Base-by-base conservation (phyloP, 1,140 invertebrate species). In the Helicoverpa armigera region DNA sequence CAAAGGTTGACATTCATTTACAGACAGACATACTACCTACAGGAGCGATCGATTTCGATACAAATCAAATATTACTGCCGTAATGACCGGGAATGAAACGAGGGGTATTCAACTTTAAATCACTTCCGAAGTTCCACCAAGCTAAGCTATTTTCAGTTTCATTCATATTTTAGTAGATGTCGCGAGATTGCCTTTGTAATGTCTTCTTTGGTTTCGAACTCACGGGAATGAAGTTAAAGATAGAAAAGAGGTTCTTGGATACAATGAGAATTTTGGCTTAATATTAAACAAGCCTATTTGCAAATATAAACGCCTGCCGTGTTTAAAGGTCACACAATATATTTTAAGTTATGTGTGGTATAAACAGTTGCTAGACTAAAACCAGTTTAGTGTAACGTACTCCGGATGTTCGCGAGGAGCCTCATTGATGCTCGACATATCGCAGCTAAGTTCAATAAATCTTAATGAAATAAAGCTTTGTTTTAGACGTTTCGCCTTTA, bases 101-200 rank as follows among this genome's bases (percentile, higher is more conserved):
- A 35, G 16, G 35, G 35, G 13, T 43, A 43, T 65, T 16, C 5
- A 65, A 65, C 11, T 43, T 65, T 43, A 18, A 60, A 60, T 29
- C 63, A 35, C 43, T 31, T 48, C 35, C 35, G 35, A 65, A 43
- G 13, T 65, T 35, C 29, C 29, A 9, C 14, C 35, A 65, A 48
- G 35, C 35, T 16, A 48, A 48, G 35, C 63, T 16, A 35, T 65
- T 16, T 48, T 16, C 16, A 48, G 12, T 29, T 65, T 67, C 10
- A 14, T 67, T 67, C 35, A 67, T 67, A 67, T 48, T 67, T 67
- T 63, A 63, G 31, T 56, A 56, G 54, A 58, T 11, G 16, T 43
- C 35, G 35, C 35, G 35, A 43, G 35, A 43, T 43, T 43, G 35
- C 35, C 9, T 43, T 43, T 43, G 35, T 43, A 43, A 43, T 43